Evolutionary conservation across 2,113 vertebrate genomes (phyloP), one percentile per base, ranked within the genome.

Genomic region (Ictidomys tridecemlineatus): DNA sequence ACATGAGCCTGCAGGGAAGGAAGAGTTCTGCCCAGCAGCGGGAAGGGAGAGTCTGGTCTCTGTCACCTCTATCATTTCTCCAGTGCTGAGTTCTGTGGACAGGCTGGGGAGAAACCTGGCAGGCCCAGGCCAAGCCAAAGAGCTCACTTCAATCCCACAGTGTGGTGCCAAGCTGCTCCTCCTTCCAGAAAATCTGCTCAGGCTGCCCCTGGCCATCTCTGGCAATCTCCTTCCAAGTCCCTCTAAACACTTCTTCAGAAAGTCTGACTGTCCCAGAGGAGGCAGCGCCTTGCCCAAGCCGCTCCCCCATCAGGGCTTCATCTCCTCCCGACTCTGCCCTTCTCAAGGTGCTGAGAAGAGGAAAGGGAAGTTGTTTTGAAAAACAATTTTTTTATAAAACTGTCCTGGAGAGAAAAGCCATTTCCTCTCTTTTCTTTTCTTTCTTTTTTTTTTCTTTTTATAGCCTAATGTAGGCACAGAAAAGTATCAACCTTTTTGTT

Each of bases 391-490:
- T 87, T 48, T 18, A 4, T 10, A 85, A 90, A 94, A 63, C 30
- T 53, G 61, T 79, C 69, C 85, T 79, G 48, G 61, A 93, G 42
- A 39, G 30, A 72, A 78, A 94, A 74, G 37, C 39, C 45, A 69
- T 79, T 96, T 95, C 95, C 96, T 95, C 85, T 95, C 90, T 88
- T 77, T 94, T 89, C 48, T 92, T 96, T 95, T 63, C 45, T 18
- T 67, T 56, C 78, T 82, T 87, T 51, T 24, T 56, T 63, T 1
- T 24, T 89, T 51, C 84, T 87, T 91, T 93, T 85, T 48, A 72
- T 69, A 80, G 90, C 24, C 85, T 34, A 37, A 70, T 48, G 73
- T 96, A 77, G 95, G 93, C 94, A 89, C 53, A 45, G 91, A 45
- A 32, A 56, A 85, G 20, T 5, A 74, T 48, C 83, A 85, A 85